Evolutionary conservation across 2,888 invertebrate genomes (phyloP).

Genomic region (Argyresthia albistria): DNA sequence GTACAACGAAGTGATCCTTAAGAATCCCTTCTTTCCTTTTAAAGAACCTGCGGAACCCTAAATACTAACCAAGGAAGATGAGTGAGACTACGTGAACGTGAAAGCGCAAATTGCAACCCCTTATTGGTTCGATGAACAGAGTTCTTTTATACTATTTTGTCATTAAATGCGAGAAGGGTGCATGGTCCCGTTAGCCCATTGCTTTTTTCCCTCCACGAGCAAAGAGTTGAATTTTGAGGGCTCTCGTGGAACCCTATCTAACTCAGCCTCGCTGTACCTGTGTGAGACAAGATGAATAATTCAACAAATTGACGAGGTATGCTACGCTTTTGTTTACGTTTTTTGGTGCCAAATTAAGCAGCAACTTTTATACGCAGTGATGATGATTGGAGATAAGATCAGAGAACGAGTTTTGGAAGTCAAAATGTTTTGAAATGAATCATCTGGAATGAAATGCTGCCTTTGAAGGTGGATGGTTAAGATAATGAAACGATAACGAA

Average conservation of each 20-base stretch:
- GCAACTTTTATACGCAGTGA: conserved; percentile 42
- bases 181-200: conserved; percentile 43
- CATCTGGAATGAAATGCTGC: no score
- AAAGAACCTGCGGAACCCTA: no score
- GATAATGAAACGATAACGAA: no score
- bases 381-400: no score
- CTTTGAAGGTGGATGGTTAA: no score
- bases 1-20: no score
- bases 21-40: no score
- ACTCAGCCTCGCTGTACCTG: conserved; percentile 34
- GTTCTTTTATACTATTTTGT: not conserved
- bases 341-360: conserved; percentile 47
- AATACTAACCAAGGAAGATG: no score
- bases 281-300: conserved; percentile 64
- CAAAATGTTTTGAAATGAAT: no score
- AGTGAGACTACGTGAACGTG: no score
- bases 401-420: no score
- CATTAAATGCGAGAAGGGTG: conserved; percentile 12
- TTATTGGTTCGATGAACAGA: not conserved
- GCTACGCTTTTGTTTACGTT: conserved; percentile 51
- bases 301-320: conserved; percentile 67
- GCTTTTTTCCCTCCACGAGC: conserved; percentile 29
- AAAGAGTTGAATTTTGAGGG: conserved; percentile 35
- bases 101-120: no score
- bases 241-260: conserved; percentile 26